Conservation (phyloP, 1,140 invertebrate species). For the Hormaphis cornu region DNA sequence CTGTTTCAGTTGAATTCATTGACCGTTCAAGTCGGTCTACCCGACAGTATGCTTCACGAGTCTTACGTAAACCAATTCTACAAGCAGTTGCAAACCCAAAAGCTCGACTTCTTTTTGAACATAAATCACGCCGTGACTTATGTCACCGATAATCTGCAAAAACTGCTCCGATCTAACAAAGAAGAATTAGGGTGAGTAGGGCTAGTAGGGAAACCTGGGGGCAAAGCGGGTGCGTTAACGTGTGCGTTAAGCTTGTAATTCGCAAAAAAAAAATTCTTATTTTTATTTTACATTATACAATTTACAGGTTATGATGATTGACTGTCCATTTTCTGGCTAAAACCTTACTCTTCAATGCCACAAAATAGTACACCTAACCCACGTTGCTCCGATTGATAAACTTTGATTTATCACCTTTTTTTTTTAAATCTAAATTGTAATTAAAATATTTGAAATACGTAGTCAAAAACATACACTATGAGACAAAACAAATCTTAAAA, state of each 20-base stretch:
- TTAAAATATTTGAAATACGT: no score
- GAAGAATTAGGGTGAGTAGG: conserved; percentile 39
- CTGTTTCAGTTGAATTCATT: conserved; percentile 45
- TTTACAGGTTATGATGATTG: no score
- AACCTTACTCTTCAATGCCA: no score
- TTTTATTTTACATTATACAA: neutral
- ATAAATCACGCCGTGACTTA: conserved; percentile 44
- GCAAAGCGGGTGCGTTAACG: no score
- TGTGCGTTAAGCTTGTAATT: conserved; percentile 6
- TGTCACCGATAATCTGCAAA: conserved; percentile 39
- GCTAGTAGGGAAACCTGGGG: no score
- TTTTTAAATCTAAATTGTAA: no score
- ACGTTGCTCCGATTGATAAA: no score
- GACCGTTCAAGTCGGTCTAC: conserved; percentile 48
- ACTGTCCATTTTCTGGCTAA: no score
- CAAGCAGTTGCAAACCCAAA: conserved; percentile 44
- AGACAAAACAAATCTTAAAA: no score
- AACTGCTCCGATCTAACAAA: conserved; percentile 37
- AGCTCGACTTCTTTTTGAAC: conserved; percentile 47
- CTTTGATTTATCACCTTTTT: no score
- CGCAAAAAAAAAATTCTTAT: neutral
- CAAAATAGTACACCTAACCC: no score
- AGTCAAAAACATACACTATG: no score
- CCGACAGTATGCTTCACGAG: conserved; percentile 42
- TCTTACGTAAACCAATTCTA: conserved; percentile 46